phyloP scores from a whole-genome alignment of 2,113 vertebrate genomes.

The Azemiops feae region DNA sequence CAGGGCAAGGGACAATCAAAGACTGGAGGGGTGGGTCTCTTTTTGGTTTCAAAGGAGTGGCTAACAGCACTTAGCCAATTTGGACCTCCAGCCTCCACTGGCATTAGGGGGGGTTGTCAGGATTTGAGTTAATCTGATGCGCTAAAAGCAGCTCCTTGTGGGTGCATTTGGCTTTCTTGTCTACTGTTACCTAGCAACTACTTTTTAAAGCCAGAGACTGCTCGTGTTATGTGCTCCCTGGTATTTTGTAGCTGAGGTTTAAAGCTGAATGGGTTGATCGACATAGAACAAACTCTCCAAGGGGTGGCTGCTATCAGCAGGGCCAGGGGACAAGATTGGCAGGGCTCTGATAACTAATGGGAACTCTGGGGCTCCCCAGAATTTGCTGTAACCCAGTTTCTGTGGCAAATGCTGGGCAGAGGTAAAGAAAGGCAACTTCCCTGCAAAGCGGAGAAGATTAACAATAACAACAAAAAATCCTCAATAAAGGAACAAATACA shows the following conservation, averaged over 20 bases:
- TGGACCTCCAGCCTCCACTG: background rate
- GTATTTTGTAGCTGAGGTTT: background rate
- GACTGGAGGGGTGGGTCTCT: background rate
- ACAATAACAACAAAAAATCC: background rate
- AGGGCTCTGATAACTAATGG: background rate
- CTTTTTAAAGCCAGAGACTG: too few relatives aligned
- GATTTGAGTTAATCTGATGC: background rate
- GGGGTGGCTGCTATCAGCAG: background rate
- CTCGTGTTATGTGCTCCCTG: background rate
- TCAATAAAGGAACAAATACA: background rate
- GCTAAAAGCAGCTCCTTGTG: background rate
- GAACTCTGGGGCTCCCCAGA: background rate
- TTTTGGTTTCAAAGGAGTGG: background rate
- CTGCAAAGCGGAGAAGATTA: background rate
- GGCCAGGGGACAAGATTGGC: background rate
- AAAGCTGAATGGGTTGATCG: background rate
- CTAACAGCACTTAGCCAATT: background rate
- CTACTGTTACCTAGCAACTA: background rate
- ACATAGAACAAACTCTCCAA: background rate
- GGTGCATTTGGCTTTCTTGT: background rate
- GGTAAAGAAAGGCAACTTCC: background rate
- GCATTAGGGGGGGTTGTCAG: background rate
- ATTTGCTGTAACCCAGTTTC: background rate
- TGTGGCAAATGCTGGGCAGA: too few relatives aligned
- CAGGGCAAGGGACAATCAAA: too few relatives aligned